A percentile compares a stretch with the other conserved stretches of the same genome.
Evolutionary conservation across 2,888 invertebrate genomes (phyloP).

Genomic region (Ischnura elegans): DNA sequence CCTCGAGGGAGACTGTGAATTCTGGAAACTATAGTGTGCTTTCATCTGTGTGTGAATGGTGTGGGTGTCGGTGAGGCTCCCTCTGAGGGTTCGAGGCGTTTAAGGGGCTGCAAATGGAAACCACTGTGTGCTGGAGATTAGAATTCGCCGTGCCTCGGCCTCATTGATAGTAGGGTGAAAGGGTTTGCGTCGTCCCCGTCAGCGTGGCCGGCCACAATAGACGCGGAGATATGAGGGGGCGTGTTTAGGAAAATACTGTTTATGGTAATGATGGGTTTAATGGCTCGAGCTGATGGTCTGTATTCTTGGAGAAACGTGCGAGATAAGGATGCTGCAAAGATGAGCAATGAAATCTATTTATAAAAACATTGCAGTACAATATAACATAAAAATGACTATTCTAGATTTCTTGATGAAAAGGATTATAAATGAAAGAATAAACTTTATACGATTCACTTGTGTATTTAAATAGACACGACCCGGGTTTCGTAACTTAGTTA

Average conservation of each 20-base stretch:
- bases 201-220: background rate
- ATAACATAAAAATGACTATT: too few relatives aligned
- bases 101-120: constrained; percentile 21
- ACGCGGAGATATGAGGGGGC: background rate
- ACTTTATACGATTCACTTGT: too few relatives aligned
- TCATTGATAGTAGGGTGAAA: background rate
- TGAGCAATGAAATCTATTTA: too few relatives aligned
- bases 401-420: too few relatives aligned
- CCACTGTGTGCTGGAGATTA: background rate
- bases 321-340: background rate
- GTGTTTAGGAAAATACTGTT: background rate
- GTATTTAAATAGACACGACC: too few relatives aligned
- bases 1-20: background rate
- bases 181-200: background rate
- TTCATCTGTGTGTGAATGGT: background rate
- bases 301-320: background rate
- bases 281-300: background rate
- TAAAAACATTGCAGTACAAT: too few relatives aligned
- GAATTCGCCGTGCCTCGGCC: constrained; percentile 45
- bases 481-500: too few relatives aligned
- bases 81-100: background rate
- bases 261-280: background rate
- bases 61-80: background rate
- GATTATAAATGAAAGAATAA: too few relatives aligned
- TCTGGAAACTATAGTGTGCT: constrained; percentile 7